These are phyloP conservation scores for Chroicocephalus ridibundus DNA, from an alignment of 2,113 vertebrate genomes.

Conservation along the genomic window DNA sequence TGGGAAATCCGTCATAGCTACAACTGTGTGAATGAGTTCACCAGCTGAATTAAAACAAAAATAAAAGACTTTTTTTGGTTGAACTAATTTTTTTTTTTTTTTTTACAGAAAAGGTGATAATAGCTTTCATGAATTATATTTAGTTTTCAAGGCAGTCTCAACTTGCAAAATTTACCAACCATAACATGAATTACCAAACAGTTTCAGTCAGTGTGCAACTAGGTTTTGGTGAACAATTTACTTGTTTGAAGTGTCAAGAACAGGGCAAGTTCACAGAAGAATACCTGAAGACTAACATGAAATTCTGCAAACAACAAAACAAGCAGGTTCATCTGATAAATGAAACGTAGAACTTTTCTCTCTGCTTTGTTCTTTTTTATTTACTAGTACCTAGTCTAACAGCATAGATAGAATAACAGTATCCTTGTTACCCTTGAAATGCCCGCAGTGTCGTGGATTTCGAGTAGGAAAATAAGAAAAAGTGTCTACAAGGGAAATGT, in stretches of 20 bases:
- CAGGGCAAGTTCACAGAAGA: neutral
- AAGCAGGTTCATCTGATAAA: neutral
- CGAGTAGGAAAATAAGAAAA: neutral
- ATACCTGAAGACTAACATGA: neutral
- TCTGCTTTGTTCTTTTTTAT: neutral
- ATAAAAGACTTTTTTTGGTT: neutral
- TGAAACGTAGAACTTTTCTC: neutral
- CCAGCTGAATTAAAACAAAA: conserved; percentile 13
- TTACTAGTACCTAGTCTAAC: neutral
- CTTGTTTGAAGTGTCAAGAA: neutral
- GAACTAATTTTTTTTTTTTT: neutral
- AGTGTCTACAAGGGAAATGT: neutral
- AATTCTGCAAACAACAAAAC: neutral
- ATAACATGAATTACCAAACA: neutral
- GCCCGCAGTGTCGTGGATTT: neutral
- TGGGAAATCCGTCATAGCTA: neutral
- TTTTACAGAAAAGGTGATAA: neutral
- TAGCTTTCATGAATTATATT: neutral
- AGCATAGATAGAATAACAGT: neutral
- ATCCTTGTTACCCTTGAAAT: neutral
- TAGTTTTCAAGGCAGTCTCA: neutral
- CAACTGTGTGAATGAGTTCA: conserved; percentile 9
- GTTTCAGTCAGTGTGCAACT: neutral
- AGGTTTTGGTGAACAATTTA: neutral
- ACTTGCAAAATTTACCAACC: neutral